Evolutionary conservation across 2,797 vertebrate species (phyloP).

Genomic region (Aythya fuligula): DNA sequence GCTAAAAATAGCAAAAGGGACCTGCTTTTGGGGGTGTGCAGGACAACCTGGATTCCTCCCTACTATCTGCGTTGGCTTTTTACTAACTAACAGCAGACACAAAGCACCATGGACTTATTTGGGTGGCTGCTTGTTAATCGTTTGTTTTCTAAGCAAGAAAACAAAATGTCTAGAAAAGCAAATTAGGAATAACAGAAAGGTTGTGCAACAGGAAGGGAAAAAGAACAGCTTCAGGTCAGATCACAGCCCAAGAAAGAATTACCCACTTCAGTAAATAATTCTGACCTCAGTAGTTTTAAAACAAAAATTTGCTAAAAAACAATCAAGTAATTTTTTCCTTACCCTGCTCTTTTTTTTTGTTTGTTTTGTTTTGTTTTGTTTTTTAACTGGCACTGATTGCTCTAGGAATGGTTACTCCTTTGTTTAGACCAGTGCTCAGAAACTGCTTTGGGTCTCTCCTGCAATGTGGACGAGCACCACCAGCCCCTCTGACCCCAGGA

Average conservation of each 20-base stretch:
- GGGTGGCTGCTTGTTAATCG: background rate
- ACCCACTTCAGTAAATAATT: conserved; percentile 9
- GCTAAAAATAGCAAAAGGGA: background rate
- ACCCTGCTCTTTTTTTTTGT: background rate
- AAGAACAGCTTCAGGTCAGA: conserved; percentile 18
- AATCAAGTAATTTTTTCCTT: background rate
- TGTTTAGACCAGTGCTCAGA: background rate
- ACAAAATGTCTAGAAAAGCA: background rate
- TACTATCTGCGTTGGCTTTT: background rate
- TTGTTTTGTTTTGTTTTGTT: background rate
- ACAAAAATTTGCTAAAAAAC: background rate
- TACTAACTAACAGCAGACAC: background rate
- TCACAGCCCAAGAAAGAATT: conserved; percentile 2
- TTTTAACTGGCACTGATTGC: background rate
- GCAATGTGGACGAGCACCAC: background rate
- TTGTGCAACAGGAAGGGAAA: conserved; percentile 16
- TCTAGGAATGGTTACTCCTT: background rate
- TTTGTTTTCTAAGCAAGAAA: background rate
- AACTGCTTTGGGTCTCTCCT: background rate
- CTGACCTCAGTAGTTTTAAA: conserved; percentile 4
- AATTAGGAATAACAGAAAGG: conserved; percentile 10
- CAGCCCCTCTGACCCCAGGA: background rate
- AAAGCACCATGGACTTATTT: background rate
- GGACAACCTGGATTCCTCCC: background rate
- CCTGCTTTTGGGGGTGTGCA: background rate